Percentiles rank a stretch among this genome's conserved stretches.
Evolutionary conservation across 2,113 vertebrate genomes (phyloP).

Genomic region (Camelus bactrianus): DNA sequence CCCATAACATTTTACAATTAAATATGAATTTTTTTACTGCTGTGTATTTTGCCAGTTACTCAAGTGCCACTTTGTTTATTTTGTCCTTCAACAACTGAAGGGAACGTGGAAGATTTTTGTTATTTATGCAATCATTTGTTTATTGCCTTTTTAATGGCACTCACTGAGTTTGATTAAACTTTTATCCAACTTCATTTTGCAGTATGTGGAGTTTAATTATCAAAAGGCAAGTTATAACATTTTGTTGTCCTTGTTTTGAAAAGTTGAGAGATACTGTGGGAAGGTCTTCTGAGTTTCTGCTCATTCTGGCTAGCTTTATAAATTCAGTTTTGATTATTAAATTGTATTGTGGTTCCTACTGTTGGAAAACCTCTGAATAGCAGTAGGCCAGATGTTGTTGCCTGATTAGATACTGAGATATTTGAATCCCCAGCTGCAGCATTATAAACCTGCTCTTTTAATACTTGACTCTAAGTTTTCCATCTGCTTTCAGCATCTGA

Average conservation of each 20-base stretch:
- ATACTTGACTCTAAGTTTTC: conserved; percentile 64
- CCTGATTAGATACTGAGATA: conserved; percentile 74
- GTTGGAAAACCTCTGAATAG: conserved; percentile 62
- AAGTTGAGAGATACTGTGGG: background rate
- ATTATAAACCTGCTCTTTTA: conserved; percentile 64
- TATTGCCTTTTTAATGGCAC: background rate
- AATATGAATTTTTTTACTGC: background rate
- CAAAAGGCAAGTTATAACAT: background rate
- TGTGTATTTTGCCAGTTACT: background rate
- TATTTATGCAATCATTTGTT: conserved; percentile 38
- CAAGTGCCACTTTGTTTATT: background rate
- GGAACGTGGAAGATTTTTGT: background rate
- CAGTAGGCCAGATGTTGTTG: conserved; percentile 71
- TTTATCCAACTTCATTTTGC: background rate
- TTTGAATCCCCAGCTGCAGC: conserved; percentile 72
- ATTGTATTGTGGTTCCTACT: conserved; percentile 39
- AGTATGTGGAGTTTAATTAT: background rate
- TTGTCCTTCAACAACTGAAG: background rate
- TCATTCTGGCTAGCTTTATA: conserved; percentile 15
- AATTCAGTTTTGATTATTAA: conserved; percentile 65
- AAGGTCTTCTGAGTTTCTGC: conserved; percentile 9
- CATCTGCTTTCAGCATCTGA: conserved; percentile 75
- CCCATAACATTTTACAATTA: background rate
- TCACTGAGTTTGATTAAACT: background rate
- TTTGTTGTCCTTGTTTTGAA: background rate